These are phyloP conservation scores for Acarapis woodi DNA, from an alignment of 1,140 invertebrate genomes.

Conservation along the genomic window DNA sequence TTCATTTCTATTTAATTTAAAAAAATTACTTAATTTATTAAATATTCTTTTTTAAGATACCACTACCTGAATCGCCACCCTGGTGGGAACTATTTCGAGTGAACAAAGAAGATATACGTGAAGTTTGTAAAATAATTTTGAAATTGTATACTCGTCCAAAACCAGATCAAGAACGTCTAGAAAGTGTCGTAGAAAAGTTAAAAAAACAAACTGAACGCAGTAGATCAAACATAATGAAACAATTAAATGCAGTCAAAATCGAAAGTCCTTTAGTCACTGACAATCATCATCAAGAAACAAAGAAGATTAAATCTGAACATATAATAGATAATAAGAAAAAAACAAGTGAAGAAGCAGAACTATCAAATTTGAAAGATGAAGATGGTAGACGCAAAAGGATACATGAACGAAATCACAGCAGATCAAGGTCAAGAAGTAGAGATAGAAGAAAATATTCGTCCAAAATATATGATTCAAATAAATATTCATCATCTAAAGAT, in stretches of 20 bases:
- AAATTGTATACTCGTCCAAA: conserved; percentile 49
- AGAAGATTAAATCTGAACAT: background rate
- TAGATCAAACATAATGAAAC: background rate
- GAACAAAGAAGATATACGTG: conserved; percentile 43
- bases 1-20: conserved; percentile 13
- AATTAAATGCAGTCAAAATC: background rate
- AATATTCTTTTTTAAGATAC: conserved; percentile 21
- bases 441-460: background rate
- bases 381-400: too few relatives aligned
- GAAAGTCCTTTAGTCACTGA: background rate
- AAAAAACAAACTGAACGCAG: conserved; percentile 19
- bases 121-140: conserved; percentile 52
- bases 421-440: background rate
- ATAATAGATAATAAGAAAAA: too few relatives aligned
- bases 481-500: too few relatives aligned
- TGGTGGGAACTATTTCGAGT: conserved; percentile 72
- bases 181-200: conserved; percentile 39
- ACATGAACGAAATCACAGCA: conserved; percentile 7
- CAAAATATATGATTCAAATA: too few relatives aligned
- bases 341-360: too few relatives aligned
- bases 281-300: background rate
- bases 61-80: conserved; percentile 50
- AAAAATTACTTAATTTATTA: background rate
- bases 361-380: too few relatives aligned
- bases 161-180: conserved; percentile 39